phyloP scores from a whole-genome alignment of 2,113 vertebrate species.

The Ancistrus triradiatus region DNA sequence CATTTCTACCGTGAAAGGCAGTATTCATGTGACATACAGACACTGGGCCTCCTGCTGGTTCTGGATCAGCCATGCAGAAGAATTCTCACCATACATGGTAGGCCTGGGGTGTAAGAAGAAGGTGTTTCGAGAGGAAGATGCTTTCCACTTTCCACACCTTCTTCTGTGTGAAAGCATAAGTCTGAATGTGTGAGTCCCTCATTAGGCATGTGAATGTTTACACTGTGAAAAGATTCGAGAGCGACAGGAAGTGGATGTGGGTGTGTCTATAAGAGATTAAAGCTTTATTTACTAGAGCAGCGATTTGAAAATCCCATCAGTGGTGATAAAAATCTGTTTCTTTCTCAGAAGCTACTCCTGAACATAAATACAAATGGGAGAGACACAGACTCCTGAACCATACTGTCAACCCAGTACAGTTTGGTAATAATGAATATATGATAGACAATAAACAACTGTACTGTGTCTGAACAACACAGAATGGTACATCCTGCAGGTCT shows the following conservation, averaged over 20 bases:
- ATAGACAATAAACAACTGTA: too few relatives aligned
- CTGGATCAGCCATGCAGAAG: conserved; percentile 24
- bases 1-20: too few relatives aligned
- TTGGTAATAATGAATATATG: too few relatives aligned
- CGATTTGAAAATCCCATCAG: conserved; percentile 19
- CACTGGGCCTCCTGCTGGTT: conserved; percentile 15
- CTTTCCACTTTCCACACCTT: conserved; percentile 38
- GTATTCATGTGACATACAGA: background rate
- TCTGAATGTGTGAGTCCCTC: conserved; percentile 28
- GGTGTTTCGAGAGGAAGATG: conserved; percentile 40
- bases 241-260: background rate
- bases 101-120: conserved; percentile 25
- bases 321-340: conserved; percentile 14
- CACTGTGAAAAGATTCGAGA: conserved; percentile 8
- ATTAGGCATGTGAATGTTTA: conserved; percentile 25
- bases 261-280: conserved; percentile 34
- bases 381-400: too few relatives aligned
- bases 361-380: too few relatives aligned
- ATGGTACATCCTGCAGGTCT: too few relatives aligned
- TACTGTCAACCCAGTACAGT: too few relatives aligned
- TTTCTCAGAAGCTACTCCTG: too few relatives aligned
- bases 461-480: too few relatives aligned
- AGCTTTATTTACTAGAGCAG: conserved; percentile 7
- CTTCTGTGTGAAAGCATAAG: conserved; percentile 28
- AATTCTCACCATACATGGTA: conserved; percentile 23